A percentile compares a stretch with the other conserved stretches of the same genome.
Evolutionary conservation across 2,113 vertebrate genomes (phyloP).

Genomic region (Merops nubicus): DNA sequence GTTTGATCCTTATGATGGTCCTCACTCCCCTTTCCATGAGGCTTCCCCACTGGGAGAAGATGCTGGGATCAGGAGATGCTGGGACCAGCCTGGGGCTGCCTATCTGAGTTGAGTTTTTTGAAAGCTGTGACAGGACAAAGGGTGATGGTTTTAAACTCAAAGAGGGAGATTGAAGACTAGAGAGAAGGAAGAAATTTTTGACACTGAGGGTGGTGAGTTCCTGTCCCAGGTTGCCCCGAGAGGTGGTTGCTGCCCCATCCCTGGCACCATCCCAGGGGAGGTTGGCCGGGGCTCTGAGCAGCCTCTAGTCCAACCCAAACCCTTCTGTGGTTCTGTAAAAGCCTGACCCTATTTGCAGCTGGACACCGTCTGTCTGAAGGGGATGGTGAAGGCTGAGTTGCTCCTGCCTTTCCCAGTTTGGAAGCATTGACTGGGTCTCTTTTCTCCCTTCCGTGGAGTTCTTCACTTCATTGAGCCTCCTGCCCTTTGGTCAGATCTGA

Average conservation of each 20-base stretch:
- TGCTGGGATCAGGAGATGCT: not conserved
- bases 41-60: rapidly evolving
- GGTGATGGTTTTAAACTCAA: too few relatives aligned
- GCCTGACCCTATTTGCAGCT: not conserved
- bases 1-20: rapidly evolving
- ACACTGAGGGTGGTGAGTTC: too few relatives aligned
- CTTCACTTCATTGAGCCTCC: not conserved
- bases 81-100: not conserved
- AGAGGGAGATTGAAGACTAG: too few relatives aligned
- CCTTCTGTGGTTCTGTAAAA: too few relatives aligned
- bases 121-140: not conserved
- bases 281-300: too few relatives aligned
- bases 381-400: not conserved
- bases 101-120: rapidly evolving
- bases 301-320: too few relatives aligned
- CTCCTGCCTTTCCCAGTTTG: not conserved
- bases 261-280: too few relatives aligned
- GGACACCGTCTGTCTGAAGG: not conserved
- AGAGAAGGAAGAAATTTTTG: too few relatives aligned
- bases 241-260: too few relatives aligned
- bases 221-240: too few relatives aligned
- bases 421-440: not conserved
- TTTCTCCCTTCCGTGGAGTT: not conserved
- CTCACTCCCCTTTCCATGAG: not conserved
- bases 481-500: not conserved